Conservation (phyloP, 2,888 invertebrate species). For the Phengaris alcon region DNA sequence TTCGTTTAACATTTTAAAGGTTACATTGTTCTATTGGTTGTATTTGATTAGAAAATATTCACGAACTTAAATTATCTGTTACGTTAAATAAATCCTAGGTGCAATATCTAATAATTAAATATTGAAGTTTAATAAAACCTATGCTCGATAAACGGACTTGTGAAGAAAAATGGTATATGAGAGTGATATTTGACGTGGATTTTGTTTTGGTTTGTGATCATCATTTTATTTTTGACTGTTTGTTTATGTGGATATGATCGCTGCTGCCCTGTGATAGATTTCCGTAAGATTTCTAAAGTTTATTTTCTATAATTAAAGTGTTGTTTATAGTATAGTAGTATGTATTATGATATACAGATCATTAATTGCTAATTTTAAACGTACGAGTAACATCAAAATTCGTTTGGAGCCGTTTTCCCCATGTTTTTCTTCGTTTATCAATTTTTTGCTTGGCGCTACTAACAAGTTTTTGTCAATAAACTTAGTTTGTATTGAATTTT, state of each 20-base stretch:
- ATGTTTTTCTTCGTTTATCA: neutral
- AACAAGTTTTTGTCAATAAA: neutral
- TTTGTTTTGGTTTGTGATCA: conserved; percentile 51
- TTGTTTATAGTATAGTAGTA: no score
- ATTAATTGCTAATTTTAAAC: neutral
- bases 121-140: conserved; percentile 36
- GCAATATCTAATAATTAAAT: neutral
- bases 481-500: neutral
- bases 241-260: conserved; percentile 15
- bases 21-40: neutral
- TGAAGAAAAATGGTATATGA: conserved; percentile 62
- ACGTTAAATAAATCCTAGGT: neutral
- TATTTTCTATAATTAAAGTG: neutral
- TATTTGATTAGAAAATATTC: neutral
- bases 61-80: neutral
- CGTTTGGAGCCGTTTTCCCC: neutral
- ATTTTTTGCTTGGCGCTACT: conserved; percentile 5
- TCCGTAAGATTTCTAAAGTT: conserved; percentile 13
- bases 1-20: neutral
- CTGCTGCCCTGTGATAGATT: conserved; percentile 1
- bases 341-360: no score
- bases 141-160: conserved; percentile 58
- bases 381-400: neutral
- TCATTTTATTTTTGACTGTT: conserved; percentile 17
- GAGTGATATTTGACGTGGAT: conserved; percentile 64